A percentile compares a stretch with the other conserved stretches of the same genome.
Evolutionary conservation across 2,113 vertebrate genomes (phyloP).

Genomic region (Mellivora capensis): DNA sequence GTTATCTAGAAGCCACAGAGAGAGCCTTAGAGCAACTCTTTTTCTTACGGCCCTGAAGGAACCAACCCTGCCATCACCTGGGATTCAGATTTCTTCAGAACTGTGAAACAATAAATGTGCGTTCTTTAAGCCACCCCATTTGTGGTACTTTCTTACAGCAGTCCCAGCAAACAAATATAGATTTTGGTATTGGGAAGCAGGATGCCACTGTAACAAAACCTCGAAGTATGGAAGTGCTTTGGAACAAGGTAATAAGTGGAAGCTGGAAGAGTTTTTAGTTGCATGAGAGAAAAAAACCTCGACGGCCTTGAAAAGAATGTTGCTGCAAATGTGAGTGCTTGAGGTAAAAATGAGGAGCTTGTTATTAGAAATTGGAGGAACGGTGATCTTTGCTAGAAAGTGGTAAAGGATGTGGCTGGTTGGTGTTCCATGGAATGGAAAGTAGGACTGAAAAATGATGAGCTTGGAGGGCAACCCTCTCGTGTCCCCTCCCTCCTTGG

Average conservation of each 20-base stretch:
- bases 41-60: neutral
- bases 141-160: neutral
- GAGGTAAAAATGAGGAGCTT: neutral
- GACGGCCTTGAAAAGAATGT: neutral
- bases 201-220: neutral
- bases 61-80: neutral
- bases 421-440: neutral
- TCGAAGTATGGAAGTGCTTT: neutral
- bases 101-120: neutral
- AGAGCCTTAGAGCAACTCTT: neutral
- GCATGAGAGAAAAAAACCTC: neutral
- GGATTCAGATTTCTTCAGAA: neutral
- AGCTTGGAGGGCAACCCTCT: neutral
- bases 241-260: neutral
- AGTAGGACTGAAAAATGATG: neutral
- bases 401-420: neutral
- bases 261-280: neutral
- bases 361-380: neutral
- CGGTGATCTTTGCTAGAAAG: neutral
- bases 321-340: neutral
- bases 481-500: neutral
- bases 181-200: neutral
- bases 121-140: neutral
- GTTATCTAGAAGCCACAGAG: neutral
- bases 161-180: neutral